Evolutionary conservation across 2,113 vertebrate species (phyloP).

Genomic region (Prionailurus bengalensis): DNA sequence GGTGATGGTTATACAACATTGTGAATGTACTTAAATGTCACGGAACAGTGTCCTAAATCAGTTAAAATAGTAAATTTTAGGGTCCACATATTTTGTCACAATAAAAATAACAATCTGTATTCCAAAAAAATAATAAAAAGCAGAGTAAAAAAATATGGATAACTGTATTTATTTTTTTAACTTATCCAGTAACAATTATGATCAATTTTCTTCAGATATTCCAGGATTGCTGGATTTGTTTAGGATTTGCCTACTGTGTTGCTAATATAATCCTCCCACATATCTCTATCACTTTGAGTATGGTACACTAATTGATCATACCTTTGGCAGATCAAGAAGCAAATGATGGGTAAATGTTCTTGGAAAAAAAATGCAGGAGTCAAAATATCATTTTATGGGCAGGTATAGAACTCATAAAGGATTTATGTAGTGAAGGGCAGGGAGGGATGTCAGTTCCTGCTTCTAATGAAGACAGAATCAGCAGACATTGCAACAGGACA

Average conservation of each 20-base stretch:
- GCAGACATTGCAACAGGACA: not conserved
- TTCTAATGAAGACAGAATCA: not conserved
- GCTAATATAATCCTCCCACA: not conserved
- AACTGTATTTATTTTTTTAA: conserved; percentile 30
- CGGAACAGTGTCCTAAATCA: not conserved
- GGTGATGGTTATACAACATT: not conserved
- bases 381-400: not conserved
- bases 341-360: conserved; percentile 15
- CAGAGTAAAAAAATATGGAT: not conserved
- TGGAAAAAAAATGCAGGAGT: not conserved
- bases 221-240: not conserved
- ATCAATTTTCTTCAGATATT: conserved; percentile 20
- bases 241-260: not conserved
- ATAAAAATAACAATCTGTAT: conserved; percentile 18
- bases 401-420: not conserved
- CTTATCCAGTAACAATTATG: conserved; percentile 8
- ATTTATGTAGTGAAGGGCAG: not conserved
- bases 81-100: not conserved
- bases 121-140: not conserved
- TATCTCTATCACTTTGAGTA: not conserved
- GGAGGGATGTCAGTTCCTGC: not conserved
- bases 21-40: not conserved
- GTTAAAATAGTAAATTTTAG: not conserved
- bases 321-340: not conserved
- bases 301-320: not conserved